Percentiles rank a stretch among this genome's conserved stretches.
These are phyloP conservation scores for Arrhopalites spinosus DNA, from an alignment of 2,888 invertebrate genomes.

Conservation along the genomic window DNA sequence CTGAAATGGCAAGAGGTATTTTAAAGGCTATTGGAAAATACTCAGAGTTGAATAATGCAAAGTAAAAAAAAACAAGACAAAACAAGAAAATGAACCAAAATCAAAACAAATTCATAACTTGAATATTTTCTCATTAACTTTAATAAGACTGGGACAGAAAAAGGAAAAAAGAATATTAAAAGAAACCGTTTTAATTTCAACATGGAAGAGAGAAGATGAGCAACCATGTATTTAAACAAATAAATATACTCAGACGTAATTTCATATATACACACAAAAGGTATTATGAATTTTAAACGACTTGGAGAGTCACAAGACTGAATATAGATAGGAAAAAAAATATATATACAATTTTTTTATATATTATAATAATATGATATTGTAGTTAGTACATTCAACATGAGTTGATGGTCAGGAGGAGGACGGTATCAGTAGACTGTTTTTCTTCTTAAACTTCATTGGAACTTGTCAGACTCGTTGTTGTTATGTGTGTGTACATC, in stretches of 20 bases:
- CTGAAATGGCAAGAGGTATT: slow-evolving; percentile 50
- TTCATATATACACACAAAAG: neutral
- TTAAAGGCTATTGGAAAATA: slow-evolving; percentile 52
- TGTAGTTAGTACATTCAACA: too few species aligned
- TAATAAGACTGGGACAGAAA: neutral
- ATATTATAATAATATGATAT: too few species aligned
- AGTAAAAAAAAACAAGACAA: neutral
- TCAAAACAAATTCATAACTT: too few species aligned
- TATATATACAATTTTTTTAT: slow-evolving; percentile 6
- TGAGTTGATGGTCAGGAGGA: too few species aligned
- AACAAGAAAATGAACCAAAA: neutral
- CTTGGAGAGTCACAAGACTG: slow-evolving; percentile 43
- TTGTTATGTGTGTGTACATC: slow-evolving; percentile 7
- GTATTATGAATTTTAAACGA: slow-evolving; percentile 6
- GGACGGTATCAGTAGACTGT: neutral
- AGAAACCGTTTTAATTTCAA: slow-evolving; percentile 9
- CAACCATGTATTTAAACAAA: neutral
- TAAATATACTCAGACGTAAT: neutral
- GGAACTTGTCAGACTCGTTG: slow-evolving; percentile 42
- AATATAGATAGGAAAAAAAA: slow-evolving; percentile 9
- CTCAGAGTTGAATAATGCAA: slow-evolving; percentile 40
- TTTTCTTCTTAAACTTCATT: slow-evolving; percentile 14
- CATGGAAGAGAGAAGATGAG: too few species aligned
- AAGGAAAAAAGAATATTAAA: too few species aligned
- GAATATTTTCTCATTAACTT: too few species aligned